Conservation (phyloP, 2,797 vertebrate species). For the Enteromius argenteus region DNA sequence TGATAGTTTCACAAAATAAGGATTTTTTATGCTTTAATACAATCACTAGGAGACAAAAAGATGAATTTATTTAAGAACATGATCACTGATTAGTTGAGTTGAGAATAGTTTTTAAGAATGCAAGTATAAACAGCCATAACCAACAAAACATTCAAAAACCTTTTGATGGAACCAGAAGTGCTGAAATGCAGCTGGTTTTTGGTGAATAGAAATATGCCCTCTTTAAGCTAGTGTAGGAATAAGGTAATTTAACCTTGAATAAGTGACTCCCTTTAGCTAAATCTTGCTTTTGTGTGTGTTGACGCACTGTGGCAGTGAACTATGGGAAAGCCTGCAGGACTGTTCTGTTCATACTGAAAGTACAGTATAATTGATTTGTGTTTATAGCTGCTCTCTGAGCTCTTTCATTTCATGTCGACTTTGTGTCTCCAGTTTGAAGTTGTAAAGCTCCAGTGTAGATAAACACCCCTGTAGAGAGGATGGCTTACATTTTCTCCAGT, state of each 20-base stretch:
- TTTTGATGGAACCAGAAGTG: neutral
- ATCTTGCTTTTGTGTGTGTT: neutral
- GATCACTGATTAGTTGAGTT: neutral
- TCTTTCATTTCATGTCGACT: neutral
- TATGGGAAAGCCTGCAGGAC: conserved; percentile 15
- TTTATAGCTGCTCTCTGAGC: neutral
- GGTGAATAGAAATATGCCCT: neutral
- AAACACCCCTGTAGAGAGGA: neutral
- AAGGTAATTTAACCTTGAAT: neutral
- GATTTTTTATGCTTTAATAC: no score
- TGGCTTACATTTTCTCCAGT: neutral
- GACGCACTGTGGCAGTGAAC: neutral
- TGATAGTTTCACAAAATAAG: no score
- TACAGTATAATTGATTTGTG: conserved; percentile 31
- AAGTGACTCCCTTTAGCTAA: neutral
- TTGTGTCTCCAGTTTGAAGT: conserved; percentile 13
- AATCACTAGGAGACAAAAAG: no score
- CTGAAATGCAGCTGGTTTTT: neutral
- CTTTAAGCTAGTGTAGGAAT: neutral
- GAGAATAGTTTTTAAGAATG: neutral
- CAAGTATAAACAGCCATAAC: neutral
- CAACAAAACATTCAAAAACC: neutral
- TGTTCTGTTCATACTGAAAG: neutral
- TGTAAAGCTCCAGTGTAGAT: neutral
- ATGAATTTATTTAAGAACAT: neutral